Evolutionary conservation across 2,113 vertebrate species (phyloP).

Genomic region (Nipponia nippon): DNA sequence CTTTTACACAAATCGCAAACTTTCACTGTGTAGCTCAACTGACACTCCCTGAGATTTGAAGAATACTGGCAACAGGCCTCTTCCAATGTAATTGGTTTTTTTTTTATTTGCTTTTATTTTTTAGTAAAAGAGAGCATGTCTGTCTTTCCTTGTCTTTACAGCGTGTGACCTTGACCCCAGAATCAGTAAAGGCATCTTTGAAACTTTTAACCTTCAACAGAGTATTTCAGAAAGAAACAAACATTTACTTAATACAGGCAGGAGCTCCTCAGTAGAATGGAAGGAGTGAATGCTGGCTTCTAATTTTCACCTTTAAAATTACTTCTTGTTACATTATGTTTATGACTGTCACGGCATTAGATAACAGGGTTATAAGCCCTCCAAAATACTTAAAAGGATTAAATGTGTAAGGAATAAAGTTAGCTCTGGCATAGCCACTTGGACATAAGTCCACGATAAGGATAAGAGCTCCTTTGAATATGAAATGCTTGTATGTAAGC

Average conservation of each 20-base stretch:
- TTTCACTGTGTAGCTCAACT: not conserved
- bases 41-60: not conserved
- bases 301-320: not conserved
- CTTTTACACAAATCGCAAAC: not conserved
- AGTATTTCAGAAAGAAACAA: not conserved
- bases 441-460: not conserved
- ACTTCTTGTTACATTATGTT: not conserved
- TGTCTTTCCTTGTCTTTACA: not conserved
- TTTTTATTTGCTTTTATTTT: not conserved
- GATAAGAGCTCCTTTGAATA: conserved; percentile 30
- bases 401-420: conserved; percentile 12
- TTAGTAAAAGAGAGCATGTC: not conserved
- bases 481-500: not conserved
- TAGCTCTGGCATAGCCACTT: not conserved
- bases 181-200: not conserved
- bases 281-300: not conserved
- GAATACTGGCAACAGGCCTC: not conserved
- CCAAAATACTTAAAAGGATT: not conserved
- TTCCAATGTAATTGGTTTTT: not conserved
- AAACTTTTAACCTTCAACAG: not conserved
- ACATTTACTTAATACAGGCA: not conserved
- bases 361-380: not conserved
- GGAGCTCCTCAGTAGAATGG: not conserved
- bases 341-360: not conserved
- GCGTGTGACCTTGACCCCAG: not conserved